phyloP scores from a whole-genome alignment of 1,140 invertebrate species.

The Cyphomyrmex costatus region DNA sequence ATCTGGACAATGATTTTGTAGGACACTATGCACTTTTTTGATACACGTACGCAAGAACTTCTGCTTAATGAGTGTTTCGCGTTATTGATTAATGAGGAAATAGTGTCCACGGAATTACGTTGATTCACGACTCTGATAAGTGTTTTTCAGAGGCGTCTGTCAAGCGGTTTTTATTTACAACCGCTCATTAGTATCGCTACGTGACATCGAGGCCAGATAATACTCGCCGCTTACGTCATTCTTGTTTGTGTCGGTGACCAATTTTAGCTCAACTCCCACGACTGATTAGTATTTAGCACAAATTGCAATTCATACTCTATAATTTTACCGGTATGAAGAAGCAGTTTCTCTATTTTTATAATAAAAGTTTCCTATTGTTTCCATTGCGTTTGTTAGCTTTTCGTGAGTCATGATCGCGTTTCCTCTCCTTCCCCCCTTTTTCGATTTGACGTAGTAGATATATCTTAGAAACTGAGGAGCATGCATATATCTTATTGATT shows the following conservation, averaged over 20 bases:
- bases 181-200: constrained; percentile 29
- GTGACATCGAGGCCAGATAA: constrained; percentile 41
- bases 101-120: constrained; percentile 22
- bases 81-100: constrained; percentile 46
- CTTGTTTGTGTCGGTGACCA: constrained; percentile 25
- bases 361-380: constrained; percentile 13
- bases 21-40: not conserved
- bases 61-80: constrained; percentile 32
- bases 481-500: constrained; percentile 14
- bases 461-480: not conserved
- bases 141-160: constrained; percentile 40
- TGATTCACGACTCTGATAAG: constrained; percentile 14
- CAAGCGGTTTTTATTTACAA: constrained; percentile 20
- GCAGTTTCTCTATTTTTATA: not conserved
- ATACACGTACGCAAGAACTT: constrained; percentile 5
- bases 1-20: constrained; percentile 12
- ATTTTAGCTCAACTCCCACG: constrained; percentile 15
- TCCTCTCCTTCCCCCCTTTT: too few species aligned
- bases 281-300: constrained; percentile 23
- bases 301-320: constrained; percentile 15
- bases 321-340: not conserved
- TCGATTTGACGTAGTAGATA: not conserved
- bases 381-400: not conserved
- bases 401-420: not conserved
- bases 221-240: constrained; percentile 11